Conservation (phyloP, 2,113 vertebrate species). For the Charadrius vociferus region DNA sequence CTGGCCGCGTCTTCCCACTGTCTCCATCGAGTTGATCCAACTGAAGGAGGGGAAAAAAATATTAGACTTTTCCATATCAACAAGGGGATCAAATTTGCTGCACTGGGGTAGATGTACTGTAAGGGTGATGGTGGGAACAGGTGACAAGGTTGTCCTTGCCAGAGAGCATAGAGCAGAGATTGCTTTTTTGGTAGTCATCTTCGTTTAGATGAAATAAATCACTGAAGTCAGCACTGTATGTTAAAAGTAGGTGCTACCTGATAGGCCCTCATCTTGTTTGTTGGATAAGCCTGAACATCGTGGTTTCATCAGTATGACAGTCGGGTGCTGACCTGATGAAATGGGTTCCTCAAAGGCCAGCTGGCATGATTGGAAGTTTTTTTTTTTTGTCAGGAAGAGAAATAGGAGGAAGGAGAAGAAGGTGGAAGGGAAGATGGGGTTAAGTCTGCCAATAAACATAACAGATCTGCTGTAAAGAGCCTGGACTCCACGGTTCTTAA, state of each 20-base stretch:
- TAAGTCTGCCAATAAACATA: not conserved
- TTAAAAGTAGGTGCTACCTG: fast-evolving
- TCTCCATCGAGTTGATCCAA: fast-evolving
- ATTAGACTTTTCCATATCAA: fast-evolving
- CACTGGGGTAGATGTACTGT: not conserved
- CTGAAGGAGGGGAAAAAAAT: no score
- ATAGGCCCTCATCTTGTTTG: fast-evolving
- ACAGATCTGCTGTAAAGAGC: not conserved
- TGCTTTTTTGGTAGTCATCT: no score
- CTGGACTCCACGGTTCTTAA: not conserved
- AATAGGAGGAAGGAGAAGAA: not conserved
- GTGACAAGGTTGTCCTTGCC: not conserved
- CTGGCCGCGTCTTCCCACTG: fast-evolving
- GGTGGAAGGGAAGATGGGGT: not conserved
- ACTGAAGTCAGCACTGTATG: fast-evolving
- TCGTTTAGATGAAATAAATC: fast-evolving
- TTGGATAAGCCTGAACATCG: not conserved
- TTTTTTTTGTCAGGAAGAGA: fast-evolving
- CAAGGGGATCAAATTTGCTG: fast-evolving
- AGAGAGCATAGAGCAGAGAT: not conserved
- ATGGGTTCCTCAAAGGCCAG: not conserved
- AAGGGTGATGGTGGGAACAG: fast-evolving
- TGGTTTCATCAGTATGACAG: not conserved
- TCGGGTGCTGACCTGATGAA: not conserved
- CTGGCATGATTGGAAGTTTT: fast-evolving